These are phyloP conservation scores for Propithecus perrieri DNA, from an alignment of 2,797 vertebrate genomes.

Conservation along the genomic window DNA sequence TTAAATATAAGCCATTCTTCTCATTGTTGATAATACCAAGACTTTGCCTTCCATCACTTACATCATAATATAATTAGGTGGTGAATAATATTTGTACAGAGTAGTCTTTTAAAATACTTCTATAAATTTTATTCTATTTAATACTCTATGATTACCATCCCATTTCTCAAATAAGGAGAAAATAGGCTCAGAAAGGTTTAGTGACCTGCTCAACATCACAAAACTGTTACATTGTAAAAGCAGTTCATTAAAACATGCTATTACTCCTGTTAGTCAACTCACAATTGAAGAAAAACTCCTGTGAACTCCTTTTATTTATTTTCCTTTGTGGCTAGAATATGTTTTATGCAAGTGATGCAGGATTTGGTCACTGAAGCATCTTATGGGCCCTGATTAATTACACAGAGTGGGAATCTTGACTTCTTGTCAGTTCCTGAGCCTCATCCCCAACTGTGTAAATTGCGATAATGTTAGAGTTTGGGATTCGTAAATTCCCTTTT, in stretches of 20 bases:
- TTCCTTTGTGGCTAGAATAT: slow-evolving; percentile 71
- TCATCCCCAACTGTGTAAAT: slow-evolving; percentile 74
- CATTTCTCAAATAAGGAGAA: neutral
- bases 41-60: neutral
- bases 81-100: neutral
- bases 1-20: neutral
- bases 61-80: neutral
- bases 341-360: slow-evolving; percentile 54
- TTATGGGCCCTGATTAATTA: slow-evolving; percentile 81
- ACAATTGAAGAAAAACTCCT: slow-evolving; percentile 64
- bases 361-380: slow-evolving; percentile 83
- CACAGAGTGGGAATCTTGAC: slow-evolving; percentile 65
- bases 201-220: neutral
- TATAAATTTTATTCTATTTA: neutral
- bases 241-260: neutral
- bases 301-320: slow-evolving; percentile 48
- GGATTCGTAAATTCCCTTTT: slow-evolving; percentile 78
- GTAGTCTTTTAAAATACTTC: neutral
- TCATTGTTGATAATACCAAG: neutral
- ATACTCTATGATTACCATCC: neutral
- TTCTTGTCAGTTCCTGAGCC: slow-evolving; percentile 72
- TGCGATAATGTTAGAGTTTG: slow-evolving; percentile 75
- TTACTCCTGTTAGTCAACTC: slow-evolving; percentile 59
- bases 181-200: neutral
- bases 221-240: neutral